Base-by-base conservation (phyloP, 2,113 vertebrate species). In the Clinocottus analis region DNA sequence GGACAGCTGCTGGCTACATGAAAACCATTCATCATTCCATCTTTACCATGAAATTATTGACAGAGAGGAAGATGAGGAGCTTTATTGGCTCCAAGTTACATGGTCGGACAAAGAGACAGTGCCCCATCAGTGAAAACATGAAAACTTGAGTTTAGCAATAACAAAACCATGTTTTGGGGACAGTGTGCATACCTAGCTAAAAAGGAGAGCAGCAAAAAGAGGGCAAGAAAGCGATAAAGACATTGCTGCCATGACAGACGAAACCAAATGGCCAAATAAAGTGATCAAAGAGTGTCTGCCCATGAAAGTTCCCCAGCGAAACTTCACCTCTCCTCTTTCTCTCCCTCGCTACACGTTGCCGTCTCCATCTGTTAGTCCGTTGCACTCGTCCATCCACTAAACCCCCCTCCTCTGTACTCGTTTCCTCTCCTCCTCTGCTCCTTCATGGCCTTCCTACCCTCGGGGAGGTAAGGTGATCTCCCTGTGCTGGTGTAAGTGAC, bases 401-500 rank as follows among this genome's bases (percentile, higher is more conserved):
- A 1, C n/a, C 49, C 80, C n/a, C 43, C 60, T 49, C 74, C 63
- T 55, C 41, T 45, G 62, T 56, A 80, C 76, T 83, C 56, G 72
- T 84, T 89, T 90, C 87, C 88, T 91, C 79, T 85, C 65, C 72
- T 92, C 69, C 86, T 80, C 87, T 85, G 83, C 90, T 91, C 83
- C 81, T 85, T 89, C 82, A 85, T 85, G 89, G 93, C 87, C 90
- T 92, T 89, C 86, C 86, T 90, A 82, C 90, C 93, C 91, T 88
- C 63, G 0, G 91, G 93, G 92, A 91, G 63, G 93, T 89, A 94
- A 93, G 90, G 86, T 84, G 92, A 94, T 93, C 91, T 89, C 80
- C 91, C 89, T 7, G 72, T 84, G 85, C 92, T 90, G 90, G 89
- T 90, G 90, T 92, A 90, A 91, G 90, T 94, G 90, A 94, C 92